Evolutionary conservation across 1,140 invertebrate genomes (phyloP), one percentile per base, ranked within the genome.

Genomic region (Aphis gossypii): DNA sequence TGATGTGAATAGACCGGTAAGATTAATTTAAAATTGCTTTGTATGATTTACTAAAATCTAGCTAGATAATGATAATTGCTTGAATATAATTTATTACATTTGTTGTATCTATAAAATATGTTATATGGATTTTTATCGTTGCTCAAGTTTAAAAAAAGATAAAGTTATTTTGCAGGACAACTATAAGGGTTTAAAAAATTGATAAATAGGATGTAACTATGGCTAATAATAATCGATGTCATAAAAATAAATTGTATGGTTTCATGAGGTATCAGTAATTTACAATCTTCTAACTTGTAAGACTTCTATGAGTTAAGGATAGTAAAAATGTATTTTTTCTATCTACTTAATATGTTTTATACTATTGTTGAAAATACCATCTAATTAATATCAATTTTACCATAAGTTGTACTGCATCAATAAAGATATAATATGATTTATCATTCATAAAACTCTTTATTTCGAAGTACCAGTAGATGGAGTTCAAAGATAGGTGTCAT

Each of bases 1-100:
- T 25, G 82, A 93, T 44, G 92, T 93, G 21, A 93, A 86, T 30
- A 48, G 92, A 41, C 92, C 92, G 48, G 92, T 93, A 54, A 11
- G 82, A 56, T 60, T 20, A 41, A 87, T 48, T 87, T 20, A 5
- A 48, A 88, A 46, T 30, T 35, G 5, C 18, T 51, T 35, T 51
- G 1, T 41, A 38, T 38, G 35, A 20, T 41, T 38, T 82, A 82
- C 2, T 8, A 38, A 82, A 82, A 83, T 8, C 9, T 83, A 83
- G 82, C 2, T 35, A 20, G 5, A 83, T 7, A 83, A 41, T 23
- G 5, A 83, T 7, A 83, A 41, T 23, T 23, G 20, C n/a, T 41
- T 46, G n/a, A 46, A 1, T 86, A 86, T 46, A 3, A n/a, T 76
- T 35, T 14, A 30, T 68, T 4, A 30, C 1, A 30, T 68, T 68